These are phyloP conservation scores for Rapana venosa DNA, from an alignment of 2,888 invertebrate species.

Conservation along the genomic window DNA sequence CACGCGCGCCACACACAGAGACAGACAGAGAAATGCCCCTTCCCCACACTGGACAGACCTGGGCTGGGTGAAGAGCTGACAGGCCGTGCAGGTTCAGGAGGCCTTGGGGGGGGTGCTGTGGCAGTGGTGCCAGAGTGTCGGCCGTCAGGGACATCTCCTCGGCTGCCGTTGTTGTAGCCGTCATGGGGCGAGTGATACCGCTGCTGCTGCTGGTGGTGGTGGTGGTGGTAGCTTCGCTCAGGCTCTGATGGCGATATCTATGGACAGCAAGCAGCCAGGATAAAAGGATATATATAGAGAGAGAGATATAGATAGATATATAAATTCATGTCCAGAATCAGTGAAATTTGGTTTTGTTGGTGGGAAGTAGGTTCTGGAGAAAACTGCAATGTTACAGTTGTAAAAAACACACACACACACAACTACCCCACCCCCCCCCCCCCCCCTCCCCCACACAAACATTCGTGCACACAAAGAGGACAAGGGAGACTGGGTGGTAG, in stretches of 20 bases:
- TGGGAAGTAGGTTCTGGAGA: too few relatives aligned
- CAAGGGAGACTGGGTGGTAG: too few relatives aligned
- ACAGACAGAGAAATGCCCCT: too few relatives aligned
- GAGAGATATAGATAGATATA: too few relatives aligned
- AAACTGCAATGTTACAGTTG: not conserved
- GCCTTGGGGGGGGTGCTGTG: constrained; percentile 28
- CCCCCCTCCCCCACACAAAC: not conserved
- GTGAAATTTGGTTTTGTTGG: too few relatives aligned
- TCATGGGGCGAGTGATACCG: not conserved
- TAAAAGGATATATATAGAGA: too few relatives aligned
- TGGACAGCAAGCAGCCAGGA: constrained; percentile 1
- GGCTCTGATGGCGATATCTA: constrained; percentile 37
- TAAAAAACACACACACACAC: not conserved
- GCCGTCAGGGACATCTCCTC: not conserved
- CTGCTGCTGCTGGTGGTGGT: not conserved
- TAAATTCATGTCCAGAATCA: too few relatives aligned
- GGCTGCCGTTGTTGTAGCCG: not conserved
- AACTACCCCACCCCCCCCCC: not conserved
- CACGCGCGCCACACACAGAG: too few relatives aligned
- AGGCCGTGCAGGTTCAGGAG: constrained; percentile 35
- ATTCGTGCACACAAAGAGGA: not conserved
- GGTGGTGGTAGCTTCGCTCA: constrained; percentile 34
- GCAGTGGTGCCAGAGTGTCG: not conserved
- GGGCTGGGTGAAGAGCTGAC: not conserved
- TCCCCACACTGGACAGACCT: not conserved